Evolutionary conservation across 2,797 vertebrate species (phyloP), one percentile per base, ranked within the genome.

Genomic region (Remorina albescens): DNA sequence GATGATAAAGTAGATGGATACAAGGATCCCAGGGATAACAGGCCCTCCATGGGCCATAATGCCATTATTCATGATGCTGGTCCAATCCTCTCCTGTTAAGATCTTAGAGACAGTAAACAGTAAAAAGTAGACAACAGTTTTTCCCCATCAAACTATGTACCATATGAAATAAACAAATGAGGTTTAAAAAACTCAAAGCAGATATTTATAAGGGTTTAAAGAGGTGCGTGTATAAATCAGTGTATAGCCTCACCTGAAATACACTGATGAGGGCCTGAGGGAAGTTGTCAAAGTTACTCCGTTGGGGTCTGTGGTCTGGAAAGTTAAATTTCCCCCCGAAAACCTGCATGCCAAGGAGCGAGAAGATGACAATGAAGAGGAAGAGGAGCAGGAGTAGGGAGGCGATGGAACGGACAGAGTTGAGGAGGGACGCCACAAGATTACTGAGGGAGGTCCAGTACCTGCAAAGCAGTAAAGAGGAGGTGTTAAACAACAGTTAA

Each of bases 291-390:
- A 99, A 99, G 12, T 96, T 99, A 89, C 98, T 99, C 70, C 98
- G 96, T 15, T 94, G 90, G 46, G 96, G 85, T 61, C 93, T 76
- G 19, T 92, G 80, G 90, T 98, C 95, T 4, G 95, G 89, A 0
- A 99, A 99, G 91, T 98, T 98, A 53, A 96, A 99, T 82, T 96
- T 96, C 61, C 97, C 98, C 11, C 98, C 98, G 39, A 99, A 99
- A 83, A 99, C 97, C 88, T 99, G 98, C 98, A 99, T 99, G 71
- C 98, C 98, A 86, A 99, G 94, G 49, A 99, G 95, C 9, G 96
- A 95, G 56, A 98, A 99, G 93, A 99, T 98, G 70, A 97, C 92
- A 15, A 99, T 98, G 90, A 98, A 99, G 79, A 99, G 97, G 91
- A 97, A 99, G 86, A 99, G 97, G 18, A 99, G 96, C 49, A 99